These are phyloP conservation scores for Austrolebias charrua DNA, from an alignment of 2,797 vertebrate species.

Conservation along the genomic window DNA sequence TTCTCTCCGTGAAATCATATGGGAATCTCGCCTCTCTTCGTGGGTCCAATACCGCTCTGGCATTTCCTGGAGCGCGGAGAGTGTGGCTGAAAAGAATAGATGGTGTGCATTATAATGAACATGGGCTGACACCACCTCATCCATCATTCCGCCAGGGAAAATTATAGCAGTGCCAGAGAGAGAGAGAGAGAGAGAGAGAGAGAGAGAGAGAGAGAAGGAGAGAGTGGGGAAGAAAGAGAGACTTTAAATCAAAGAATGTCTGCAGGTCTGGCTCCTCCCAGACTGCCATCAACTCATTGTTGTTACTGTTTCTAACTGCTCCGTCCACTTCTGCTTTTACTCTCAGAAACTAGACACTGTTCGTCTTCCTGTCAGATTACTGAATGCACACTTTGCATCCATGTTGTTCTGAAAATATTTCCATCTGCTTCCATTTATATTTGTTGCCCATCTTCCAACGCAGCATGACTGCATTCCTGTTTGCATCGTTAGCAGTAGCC, in stretches of 20 bases:
- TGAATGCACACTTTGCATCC: slow-evolving; percentile 9
- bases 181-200: slow-evolving; percentile 52
- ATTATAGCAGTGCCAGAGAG: slow-evolving; percentile 77
- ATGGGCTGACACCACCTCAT: slow-evolving; percentile 90
- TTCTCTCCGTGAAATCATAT: slow-evolving; percentile 70
- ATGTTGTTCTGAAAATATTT: slow-evolving; percentile 6
- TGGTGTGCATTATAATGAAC: slow-evolving; percentile 97
- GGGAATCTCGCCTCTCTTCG: slow-evolving; percentile 66
- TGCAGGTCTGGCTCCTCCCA: slow-evolving; percentile 56
- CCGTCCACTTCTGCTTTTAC: slow-evolving; percentile 41
- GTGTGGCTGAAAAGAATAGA: slow-evolving; percentile 90
- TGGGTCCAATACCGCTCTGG: slow-evolving; percentile 70
- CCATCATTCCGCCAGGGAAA: slow-evolving; percentile 87
- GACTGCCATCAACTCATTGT: slow-evolving; percentile 59
- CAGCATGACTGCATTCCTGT: background rate
- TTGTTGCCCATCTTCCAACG: background rate
- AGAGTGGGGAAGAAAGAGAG: slow-evolving; percentile 51
- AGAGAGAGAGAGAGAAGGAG: slow-evolving; percentile 12
- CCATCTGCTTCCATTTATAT: background rate
- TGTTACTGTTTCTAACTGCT: slow-evolving; percentile 56
- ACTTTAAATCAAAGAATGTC: slow-evolving; percentile 71
- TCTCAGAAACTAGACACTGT: slow-evolving; percentile 19
- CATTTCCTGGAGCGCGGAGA: slow-evolving; percentile 86
- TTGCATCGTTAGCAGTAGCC: background rate
- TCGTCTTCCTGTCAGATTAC: slow-evolving; percentile 45